phyloP scores from a whole-genome alignment of 2,888 invertebrate species.

The Pyrochroa serraticornis region DNA sequence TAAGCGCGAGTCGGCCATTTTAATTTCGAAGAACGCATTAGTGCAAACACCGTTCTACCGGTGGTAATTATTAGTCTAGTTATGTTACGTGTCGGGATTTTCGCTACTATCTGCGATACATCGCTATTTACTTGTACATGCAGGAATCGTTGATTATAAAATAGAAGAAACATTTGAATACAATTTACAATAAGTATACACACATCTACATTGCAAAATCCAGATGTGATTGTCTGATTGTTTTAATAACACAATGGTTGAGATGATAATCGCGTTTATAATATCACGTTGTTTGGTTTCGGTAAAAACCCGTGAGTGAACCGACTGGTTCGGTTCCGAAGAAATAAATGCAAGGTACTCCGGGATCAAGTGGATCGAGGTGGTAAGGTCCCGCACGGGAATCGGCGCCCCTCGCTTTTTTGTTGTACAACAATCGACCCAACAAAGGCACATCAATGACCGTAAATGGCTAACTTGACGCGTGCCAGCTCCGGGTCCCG shows the following conservation, averaged over 20 bases:
- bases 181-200: not conserved
- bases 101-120: not conserved
- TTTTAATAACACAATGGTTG: not conserved
- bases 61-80: too few relatives aligned
- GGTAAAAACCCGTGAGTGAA: too few relatives aligned
- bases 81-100: too few relatives aligned
- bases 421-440: too few relatives aligned
- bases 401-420: not conserved
- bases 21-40: too few relatives aligned
- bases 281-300: not conserved
- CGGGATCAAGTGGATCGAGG: constrained; percentile 3
- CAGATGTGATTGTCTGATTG: constrained; percentile 2
- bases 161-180: constrained; percentile 2
- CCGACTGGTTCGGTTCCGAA: too few relatives aligned
- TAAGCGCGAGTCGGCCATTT: too few relatives aligned
- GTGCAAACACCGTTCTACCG: too few relatives aligned
- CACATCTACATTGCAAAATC: constrained; percentile 3
- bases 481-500: constrained; percentile 8
- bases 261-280: constrained; percentile 1
- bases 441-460: not conserved
- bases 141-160: not conserved
- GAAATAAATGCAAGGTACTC: too few relatives aligned
- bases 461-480: constrained; percentile 9
- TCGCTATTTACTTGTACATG: not conserved
- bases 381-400: constrained; percentile 8